These are phyloP conservation scores for Sclerurus mexicanus DNA, from an alignment of 2,113 vertebrate species.

Conservation along the genomic window DNA sequence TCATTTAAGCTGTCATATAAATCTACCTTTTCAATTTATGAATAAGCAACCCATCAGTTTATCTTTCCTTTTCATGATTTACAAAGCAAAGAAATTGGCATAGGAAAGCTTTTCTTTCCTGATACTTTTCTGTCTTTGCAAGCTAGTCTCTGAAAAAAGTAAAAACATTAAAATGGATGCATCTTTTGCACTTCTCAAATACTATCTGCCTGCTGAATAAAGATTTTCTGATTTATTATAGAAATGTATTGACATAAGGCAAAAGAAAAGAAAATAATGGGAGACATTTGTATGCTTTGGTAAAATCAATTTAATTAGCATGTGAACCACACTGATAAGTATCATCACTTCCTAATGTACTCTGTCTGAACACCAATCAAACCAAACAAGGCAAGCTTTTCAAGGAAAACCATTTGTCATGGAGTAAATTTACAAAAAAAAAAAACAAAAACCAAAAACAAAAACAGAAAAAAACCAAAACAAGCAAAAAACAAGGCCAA, in stretches of 20 bases:
- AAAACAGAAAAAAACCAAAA: neutral
- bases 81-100: neutral
- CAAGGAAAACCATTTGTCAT: neutral
- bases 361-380: conserved; percentile 36
- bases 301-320: conserved; percentile 30
- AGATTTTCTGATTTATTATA: conserved; percentile 47
- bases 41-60: conserved; percentile 12
- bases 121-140: neutral
- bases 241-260: neutral
- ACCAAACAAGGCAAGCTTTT: conserved; percentile 37
- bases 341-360: conserved; percentile 9
- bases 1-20: conserved; percentile 27
- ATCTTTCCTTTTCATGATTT: neutral
- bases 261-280: conserved; percentile 52
- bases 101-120: neutral
- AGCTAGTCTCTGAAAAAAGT: neutral
- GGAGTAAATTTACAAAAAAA: neutral
- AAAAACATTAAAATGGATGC: neutral
- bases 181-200: neutral
- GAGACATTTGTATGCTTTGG: conserved; percentile 14
- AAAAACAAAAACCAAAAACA: neutral
- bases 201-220: conserved; percentile 1
- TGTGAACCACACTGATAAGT: conserved; percentile 33
- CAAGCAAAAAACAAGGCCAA: neutral
- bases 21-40: conserved; percentile 22